These are phyloP conservation scores for Hybos culiciformis DNA, from an alignment of 2,888 invertebrate species.

Conservation along the genomic window DNA sequence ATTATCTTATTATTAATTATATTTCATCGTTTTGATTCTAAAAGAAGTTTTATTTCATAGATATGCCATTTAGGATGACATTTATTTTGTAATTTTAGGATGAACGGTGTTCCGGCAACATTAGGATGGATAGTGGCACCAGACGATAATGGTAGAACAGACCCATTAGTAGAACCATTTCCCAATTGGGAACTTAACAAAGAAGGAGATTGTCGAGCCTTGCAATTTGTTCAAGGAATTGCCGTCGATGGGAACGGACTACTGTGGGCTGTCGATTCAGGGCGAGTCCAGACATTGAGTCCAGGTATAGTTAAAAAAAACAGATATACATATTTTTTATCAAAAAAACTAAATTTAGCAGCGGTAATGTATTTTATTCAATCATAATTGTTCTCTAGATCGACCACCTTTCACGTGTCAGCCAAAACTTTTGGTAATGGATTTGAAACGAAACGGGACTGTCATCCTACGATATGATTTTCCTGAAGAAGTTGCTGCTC, in stretches of 20 bases:
- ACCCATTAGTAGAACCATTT: conserved; percentile 49
- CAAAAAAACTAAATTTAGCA: neutral
- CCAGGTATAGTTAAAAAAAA: too few relatives aligned
- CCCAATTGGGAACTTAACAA: conserved; percentile 58
- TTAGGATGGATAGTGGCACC: conserved; percentile 42
- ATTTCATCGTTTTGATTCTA: too few relatives aligned
- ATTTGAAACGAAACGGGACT: conserved; percentile 45
- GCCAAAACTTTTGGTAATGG: conserved; percentile 53
- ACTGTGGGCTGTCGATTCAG: conserved; percentile 57
- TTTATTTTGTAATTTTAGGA: too few relatives aligned
- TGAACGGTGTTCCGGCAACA: conserved; percentile 56
- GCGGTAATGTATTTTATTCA: neutral
- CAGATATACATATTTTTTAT: neutral
- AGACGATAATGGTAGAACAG: conserved; percentile 35
- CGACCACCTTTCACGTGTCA: conserved; percentile 44
- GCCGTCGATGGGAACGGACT: conserved; percentile 57
- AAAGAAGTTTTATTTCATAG: too few relatives aligned
- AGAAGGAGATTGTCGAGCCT: conserved; percentile 49
- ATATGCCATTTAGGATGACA: too few relatives aligned
- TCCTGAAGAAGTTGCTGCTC: conserved; percentile 44
- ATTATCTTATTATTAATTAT: too few relatives aligned
- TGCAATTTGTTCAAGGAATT: conserved; percentile 62
- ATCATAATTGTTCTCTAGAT: conserved; percentile 6
- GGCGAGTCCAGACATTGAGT: conserved; percentile 47
- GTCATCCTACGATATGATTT: conserved; percentile 46